Conservation (phyloP, 2,888 invertebrate species). For the Archips crataeganus region DNA sequence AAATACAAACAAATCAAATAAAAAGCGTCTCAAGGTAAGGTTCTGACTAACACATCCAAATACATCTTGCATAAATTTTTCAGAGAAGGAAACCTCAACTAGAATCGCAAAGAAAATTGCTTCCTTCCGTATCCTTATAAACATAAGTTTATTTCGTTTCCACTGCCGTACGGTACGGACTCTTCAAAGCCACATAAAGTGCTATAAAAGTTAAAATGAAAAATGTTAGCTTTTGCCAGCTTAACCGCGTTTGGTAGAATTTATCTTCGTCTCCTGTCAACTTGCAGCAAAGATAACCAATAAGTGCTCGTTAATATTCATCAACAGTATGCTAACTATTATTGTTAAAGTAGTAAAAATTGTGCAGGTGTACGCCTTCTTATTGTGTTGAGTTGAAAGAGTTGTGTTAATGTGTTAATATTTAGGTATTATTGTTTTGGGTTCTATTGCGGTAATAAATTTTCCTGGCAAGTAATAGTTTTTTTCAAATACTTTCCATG, state of each 20-base stretch:
- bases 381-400: neutral
- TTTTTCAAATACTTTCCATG: no score
- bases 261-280: conserved; percentile 24
- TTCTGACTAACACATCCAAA: no score
- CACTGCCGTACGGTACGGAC: no score
- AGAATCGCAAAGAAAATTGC: no score
- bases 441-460: no score
- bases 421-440: neutral
- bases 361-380: neutral
- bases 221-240: neutral
- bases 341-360: neutral
- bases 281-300: conserved; percentile 16
- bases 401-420: neutral
- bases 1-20: no score
- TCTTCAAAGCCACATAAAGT: neutral
- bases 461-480: no score
- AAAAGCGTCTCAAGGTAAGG: no score
- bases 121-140: no score
- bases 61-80: no score
- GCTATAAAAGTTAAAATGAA: conserved; percentile 18
- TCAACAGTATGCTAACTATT: neutral
- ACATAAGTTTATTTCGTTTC: no score
- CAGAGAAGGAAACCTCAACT: no score
- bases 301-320: conserved; percentile 21
- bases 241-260: conserved; percentile 2